Conservation (phyloP, 2,797 vertebrate species). For the Scarus forsteni region DNA sequence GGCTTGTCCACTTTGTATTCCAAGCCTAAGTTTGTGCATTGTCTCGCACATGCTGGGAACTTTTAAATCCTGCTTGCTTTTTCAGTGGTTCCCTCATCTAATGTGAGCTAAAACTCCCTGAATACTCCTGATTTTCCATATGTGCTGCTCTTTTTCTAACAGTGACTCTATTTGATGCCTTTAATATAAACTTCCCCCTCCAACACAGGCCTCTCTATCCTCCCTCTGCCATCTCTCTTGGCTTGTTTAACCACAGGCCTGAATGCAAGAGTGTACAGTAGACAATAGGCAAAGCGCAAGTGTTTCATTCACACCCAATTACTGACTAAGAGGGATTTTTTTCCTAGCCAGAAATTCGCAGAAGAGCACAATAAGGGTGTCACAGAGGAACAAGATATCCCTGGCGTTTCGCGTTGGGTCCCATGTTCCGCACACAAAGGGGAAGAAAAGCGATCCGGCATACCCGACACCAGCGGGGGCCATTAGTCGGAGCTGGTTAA, state of each 20-base stretch:
- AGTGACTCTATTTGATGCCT: constrained; percentile 9
- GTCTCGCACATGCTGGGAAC: constrained; percentile 10
- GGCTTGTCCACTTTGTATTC: constrained; percentile 42
- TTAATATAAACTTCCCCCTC: constrained; percentile 6
- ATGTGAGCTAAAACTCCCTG: not conserved
- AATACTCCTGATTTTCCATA: constrained; percentile 5
- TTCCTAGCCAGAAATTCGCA: constrained; percentile 65
- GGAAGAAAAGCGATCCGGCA: constrained; percentile 67
- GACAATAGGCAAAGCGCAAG: constrained; percentile 71
- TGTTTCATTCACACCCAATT: constrained; percentile 81
- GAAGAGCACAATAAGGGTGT: constrained; percentile 69
- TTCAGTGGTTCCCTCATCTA: constrained; percentile 21
- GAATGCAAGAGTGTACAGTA: constrained; percentile 57
- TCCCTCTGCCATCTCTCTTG: constrained; percentile 39
- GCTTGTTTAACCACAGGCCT: constrained; percentile 68
- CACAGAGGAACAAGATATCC: constrained; percentile 74
- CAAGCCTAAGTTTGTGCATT: constrained; percentile 1
- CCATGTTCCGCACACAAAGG: constrained; percentile 66
- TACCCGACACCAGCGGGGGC: constrained; percentile 64
- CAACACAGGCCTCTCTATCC: constrained; percentile 7
- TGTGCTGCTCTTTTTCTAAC: constrained; percentile 1
- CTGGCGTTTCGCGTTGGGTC: constrained; percentile 55
- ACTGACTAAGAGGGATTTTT: constrained; percentile 62
- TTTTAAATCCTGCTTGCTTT: not conserved
- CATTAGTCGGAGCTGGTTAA: constrained; percentile 72